Conservation (phyloP, 2,113 vertebrate genomes). For the Tenrec ecaudatus region DNA sequence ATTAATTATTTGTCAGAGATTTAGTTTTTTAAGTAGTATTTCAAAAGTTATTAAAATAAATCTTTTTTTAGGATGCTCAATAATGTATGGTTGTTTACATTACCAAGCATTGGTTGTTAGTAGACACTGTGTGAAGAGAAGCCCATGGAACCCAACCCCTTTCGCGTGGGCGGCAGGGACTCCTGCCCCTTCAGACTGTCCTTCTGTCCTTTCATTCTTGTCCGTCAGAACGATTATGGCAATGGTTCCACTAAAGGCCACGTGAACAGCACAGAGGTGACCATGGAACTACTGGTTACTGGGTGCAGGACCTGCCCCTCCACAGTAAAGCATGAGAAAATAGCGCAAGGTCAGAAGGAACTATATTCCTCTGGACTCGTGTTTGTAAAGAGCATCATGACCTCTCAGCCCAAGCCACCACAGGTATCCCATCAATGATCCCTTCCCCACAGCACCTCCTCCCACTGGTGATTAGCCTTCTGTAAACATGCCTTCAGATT, state of each 20-base stretch:
- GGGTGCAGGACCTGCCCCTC: not conserved
- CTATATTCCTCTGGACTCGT: not conserved
- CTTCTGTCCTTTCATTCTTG: no score
- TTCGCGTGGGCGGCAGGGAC: not conserved
- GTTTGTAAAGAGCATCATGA: conserved; percentile 35
- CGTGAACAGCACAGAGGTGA: not conserved
- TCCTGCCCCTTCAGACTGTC: conserved; percentile 29
- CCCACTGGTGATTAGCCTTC: conserved; percentile 40
- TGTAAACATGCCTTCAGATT: conserved; percentile 49
- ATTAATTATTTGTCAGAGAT: no score
- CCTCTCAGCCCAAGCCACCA: not conserved
- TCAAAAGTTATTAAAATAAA: no score
- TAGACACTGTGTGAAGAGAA: conserved; percentile 74
- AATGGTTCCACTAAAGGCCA: not conserved
- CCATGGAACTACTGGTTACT: not conserved
- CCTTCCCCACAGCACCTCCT: not conserved
- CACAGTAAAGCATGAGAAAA: not conserved
- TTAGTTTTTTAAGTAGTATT: no score
- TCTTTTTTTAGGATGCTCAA: conserved; percentile 86
- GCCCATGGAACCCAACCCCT: conserved; percentile 46
- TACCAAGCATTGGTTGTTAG: conserved; percentile 84
- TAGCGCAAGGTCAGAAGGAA: not conserved
- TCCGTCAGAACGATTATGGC: not conserved
- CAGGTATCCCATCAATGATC: not conserved
- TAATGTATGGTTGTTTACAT: conserved; percentile 92